phyloP scores from a whole-genome alignment of 2,113 vertebrate genomes.

The Callithrix jacchus region DNA sequence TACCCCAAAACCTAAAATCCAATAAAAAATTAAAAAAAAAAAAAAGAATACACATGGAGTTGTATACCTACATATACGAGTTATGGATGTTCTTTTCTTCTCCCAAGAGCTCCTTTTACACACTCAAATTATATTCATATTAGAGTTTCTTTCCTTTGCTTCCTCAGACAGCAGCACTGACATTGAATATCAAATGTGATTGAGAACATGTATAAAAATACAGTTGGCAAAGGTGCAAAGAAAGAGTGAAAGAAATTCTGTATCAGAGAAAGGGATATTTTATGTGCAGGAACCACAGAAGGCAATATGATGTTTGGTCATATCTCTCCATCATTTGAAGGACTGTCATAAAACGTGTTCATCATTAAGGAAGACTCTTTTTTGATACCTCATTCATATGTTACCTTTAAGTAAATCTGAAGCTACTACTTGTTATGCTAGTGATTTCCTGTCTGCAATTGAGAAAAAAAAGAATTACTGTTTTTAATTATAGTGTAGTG shows the following conservation, averaged over 20 bases:
- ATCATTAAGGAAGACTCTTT: slow-evolving; percentile 11
- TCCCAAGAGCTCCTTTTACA: not conserved
- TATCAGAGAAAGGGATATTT: not conserved
- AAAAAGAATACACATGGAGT: not conserved
- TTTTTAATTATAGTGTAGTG: slow-evolving; percentile 32
- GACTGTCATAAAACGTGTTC: slow-evolving; percentile 48
- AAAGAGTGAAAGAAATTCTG: not conserved
- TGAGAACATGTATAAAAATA: not conserved
- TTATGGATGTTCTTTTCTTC: not conserved
- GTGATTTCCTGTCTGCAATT: slow-evolving; percentile 44
- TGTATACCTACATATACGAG: not conserved
- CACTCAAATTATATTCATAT: not conserved
- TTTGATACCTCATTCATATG: not conserved
- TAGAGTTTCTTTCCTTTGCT: not conserved
- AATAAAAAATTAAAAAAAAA: no score
- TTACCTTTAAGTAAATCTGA: slow-evolving; percentile 40
- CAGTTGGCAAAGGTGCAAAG: not conserved
- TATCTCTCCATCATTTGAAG: slow-evolving; percentile 28
- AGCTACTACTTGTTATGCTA: slow-evolving; percentile 22
- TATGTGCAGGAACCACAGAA: slow-evolving; percentile 34
- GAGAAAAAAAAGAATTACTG: not conserved
- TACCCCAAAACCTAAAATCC: no score
- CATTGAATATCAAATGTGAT: not conserved
- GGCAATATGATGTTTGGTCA: slow-evolving; percentile 4
- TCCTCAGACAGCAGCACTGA: not conserved